These are phyloP conservation scores for Aphelinus certus DNA, from an alignment of 1,140 invertebrate species.

Conservation along the genomic window DNA sequence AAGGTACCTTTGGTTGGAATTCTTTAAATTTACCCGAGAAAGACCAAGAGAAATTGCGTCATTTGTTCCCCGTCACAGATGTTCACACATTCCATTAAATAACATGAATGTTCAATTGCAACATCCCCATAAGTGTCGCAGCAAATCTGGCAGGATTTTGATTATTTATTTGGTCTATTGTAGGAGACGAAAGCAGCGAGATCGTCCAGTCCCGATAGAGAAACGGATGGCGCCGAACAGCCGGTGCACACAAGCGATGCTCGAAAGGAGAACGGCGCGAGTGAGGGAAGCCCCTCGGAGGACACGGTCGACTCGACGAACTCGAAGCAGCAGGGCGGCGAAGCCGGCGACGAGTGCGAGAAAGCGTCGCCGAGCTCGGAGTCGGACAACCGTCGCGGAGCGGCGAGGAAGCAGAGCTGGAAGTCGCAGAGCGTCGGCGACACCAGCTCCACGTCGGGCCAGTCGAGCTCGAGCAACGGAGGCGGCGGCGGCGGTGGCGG, in stretches of 20 bases:
- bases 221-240: neutral
- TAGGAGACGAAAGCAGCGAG: neutral
- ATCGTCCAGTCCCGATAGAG: conserved; percentile 6
- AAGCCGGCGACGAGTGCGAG: conserved; percentile 42
- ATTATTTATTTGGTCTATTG: no score
- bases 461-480: neutral
- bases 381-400: conserved; percentile 47
- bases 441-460: conserved; percentile 5
- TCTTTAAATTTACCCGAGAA: no score
- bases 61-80: neutral
- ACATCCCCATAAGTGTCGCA: neutral
- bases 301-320: neutral
- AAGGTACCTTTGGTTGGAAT: neutral
- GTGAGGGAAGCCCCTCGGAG: neutral
- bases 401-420: conserved; percentile 60
- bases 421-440: conserved; percentile 66
- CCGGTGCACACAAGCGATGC: no score
- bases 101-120: conserved; percentile 11
- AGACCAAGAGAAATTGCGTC: no score
- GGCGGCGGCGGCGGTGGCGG: neutral
- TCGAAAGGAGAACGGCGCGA: neutral
- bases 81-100: neutral
- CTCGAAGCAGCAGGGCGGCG: conserved; percentile 37
- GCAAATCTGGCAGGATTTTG: no score
- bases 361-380: conserved; percentile 42